Evolutionary conservation across 2,888 invertebrate species (phyloP), one percentile per base, ranked within the genome.

Genomic region (Ypsolopha scabrella): DNA sequence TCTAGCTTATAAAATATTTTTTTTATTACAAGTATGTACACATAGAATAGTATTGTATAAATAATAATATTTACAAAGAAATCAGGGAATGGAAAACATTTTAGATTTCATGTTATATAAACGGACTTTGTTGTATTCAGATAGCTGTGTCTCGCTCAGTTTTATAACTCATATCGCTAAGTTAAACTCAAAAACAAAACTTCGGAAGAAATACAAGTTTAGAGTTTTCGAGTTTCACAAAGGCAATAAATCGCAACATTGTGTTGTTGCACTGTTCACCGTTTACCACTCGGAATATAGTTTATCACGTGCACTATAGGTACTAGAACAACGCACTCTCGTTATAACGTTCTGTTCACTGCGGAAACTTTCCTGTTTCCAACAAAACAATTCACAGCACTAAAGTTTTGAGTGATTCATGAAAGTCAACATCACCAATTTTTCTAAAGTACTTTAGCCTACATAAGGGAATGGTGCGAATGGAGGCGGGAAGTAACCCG

Each of bases 391-490:
- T 67, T 62, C 67, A 69, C 68, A 64, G 63, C 72, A 73, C 69
- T 67, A 57, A 58, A 59, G 50, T 55, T 52, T 43, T 52, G 49
- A 50, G 35, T 39, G 13, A 13, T 45, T 46, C 54, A 55, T 38
- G 34, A 33, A 37, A 45, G 44, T 44, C 38, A 14, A 10, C 14
- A 51, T 51, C 51, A 51, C 44, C 44, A 45, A 24, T 44, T 51
- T 45, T 24, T 14, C 35, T 24, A 47, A 11, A 43, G 11, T 37
- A 14, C 11, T 13, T 88, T 90, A 90, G 69, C 94, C 93, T 59
- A 94, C 91, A 70, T 89, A 94, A 4, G 93, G 93, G 71, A 88
- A 95, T 14, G 91, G 91, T 14, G 92, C 91, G 68, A 90, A 94
- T 10, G 93, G 92, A 13, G 91, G 89, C 24, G 93, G 94, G 78